Conservation (phyloP, 1,140 invertebrate genomes). For the Drosophila chauvacae region DNA sequence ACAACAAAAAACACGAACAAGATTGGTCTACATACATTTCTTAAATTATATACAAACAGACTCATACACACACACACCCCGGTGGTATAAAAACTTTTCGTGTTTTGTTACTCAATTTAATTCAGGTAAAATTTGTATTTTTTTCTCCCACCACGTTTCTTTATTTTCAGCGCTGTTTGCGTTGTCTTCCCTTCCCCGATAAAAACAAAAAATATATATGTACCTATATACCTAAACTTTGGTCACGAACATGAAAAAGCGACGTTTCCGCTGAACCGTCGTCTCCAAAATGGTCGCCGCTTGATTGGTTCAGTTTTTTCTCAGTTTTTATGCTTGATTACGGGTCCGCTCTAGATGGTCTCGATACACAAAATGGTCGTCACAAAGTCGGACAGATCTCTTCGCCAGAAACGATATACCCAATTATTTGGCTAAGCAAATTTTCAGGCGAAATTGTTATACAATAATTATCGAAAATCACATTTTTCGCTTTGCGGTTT, state of each 20-base stretch:
- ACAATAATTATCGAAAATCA: constrained; percentile 41
- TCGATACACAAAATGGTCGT: constrained; percentile 66
- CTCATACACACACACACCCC: background rate
- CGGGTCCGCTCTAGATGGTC: constrained; percentile 26
- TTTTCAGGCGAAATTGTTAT: constrained; percentile 44
- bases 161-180: constrained; percentile 36
- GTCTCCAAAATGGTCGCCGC: constrained; percentile 74
- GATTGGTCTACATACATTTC: constrained; percentile 49
- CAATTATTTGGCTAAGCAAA: constrained; percentile 36
- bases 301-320: constrained; percentile 75
- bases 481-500: constrained; percentile 47
- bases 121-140: constrained; percentile 76
- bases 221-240: constrained; percentile 61
- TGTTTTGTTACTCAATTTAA: constrained; percentile 84
- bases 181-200: constrained; percentile 24
- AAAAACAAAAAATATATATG: constrained; percentile 12
- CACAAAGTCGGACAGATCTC: constrained; percentile 19
- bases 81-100: constrained; percentile 61
- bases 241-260: constrained; percentile 82
- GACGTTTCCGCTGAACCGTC: constrained; percentile 73
- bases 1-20: constrained; percentile 44
- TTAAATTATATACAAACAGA: constrained; percentile 37
- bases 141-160: constrained; percentile 36
- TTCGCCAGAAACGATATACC: constrained; percentile 25
- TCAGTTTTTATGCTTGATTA: constrained; percentile 29